Percentiles rank a stretch among this genome's conserved stretches.
phyloP scores from a whole-genome alignment of 2,113 vertebrate genomes.

The Diphyllodes magnificus region DNA sequence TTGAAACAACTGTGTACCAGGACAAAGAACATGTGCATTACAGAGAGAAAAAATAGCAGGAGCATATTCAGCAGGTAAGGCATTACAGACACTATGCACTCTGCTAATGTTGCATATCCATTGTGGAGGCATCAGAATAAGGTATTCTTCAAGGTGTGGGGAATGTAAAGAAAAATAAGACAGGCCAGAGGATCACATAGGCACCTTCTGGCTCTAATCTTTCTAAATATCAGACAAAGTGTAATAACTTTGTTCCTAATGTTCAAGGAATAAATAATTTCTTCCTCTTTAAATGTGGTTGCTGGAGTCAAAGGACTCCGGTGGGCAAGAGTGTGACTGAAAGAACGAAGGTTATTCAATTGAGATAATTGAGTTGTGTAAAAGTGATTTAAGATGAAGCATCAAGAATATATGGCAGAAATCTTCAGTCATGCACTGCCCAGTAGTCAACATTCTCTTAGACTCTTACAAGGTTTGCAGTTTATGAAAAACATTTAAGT shows the following conservation, averaged over 20 bases:
- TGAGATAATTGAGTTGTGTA: background rate
- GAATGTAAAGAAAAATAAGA: background rate
- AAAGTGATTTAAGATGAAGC: background rate
- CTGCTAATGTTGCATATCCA: background rate
- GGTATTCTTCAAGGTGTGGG: background rate
- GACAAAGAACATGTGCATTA: background rate
- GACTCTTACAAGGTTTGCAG: slow-evolving; percentile 57
- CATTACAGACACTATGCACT: background rate
- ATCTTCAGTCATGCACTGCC: background rate
- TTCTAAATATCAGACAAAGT: background rate
- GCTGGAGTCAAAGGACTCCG: background rate
- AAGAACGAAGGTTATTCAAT: background rate
- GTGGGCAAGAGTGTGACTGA: background rate
- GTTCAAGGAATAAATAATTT: background rate
- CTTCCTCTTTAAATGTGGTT: background rate
- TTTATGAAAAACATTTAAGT: slow-evolving; percentile 69
- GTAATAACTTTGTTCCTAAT: background rate
- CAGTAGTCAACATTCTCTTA: slow-evolving; percentile 32
- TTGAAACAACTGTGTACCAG: slow-evolving; percentile 3
- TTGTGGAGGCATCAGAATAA: background rate
- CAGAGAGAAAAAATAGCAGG: background rate
- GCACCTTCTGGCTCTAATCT: background rate
- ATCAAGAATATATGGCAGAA: background rate
- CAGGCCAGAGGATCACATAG: background rate
- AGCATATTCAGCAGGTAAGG: background rate